Evolutionary conservation across 2,888 invertebrate genomes (phyloP).

Genomic region (Oasisia sp.): DNA sequence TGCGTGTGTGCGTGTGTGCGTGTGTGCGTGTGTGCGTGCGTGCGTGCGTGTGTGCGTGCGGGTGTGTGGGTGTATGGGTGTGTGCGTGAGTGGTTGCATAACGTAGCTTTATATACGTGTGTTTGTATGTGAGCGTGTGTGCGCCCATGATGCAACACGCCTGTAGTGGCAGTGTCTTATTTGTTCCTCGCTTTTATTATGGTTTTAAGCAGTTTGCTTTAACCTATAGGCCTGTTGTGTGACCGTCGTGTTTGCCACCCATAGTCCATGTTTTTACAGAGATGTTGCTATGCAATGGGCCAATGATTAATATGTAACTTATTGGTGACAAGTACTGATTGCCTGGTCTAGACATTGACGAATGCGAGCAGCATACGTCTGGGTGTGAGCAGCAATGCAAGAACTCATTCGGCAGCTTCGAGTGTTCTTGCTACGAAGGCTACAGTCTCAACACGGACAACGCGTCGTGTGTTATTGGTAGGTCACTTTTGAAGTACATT

Average conservation of each 20-base stretch:
- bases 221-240: too few species aligned
- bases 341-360: slow-evolving; percentile 23
- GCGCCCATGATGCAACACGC: too few species aligned
- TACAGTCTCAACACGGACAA: not conserved
- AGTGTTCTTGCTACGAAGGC: slow-evolving; percentile 6
- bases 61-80: too few species aligned
- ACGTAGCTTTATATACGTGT: too few species aligned
- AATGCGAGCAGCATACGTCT: slow-evolving; percentile 18
- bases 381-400: slow-evolving; percentile 19
- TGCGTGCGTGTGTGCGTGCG: not conserved
- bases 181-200: too few species aligned
- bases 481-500: not conserved
- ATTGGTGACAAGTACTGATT: not conserved
- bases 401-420: slow-evolving; percentile 20
- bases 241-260: too few species aligned
- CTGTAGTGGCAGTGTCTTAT: too few species aligned
- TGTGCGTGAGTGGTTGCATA: too few species aligned
- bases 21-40: not conserved
- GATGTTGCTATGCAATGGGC: too few species aligned
- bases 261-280: not conserved
- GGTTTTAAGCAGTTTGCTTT: too few species aligned
- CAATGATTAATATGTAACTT: too few species aligned
- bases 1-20: not conserved
- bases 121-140: too few species aligned
- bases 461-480: not conserved